Evolutionary conservation across 1,140 invertebrate species (phyloP).

Genomic region (Ceratina japonica): DNA sequence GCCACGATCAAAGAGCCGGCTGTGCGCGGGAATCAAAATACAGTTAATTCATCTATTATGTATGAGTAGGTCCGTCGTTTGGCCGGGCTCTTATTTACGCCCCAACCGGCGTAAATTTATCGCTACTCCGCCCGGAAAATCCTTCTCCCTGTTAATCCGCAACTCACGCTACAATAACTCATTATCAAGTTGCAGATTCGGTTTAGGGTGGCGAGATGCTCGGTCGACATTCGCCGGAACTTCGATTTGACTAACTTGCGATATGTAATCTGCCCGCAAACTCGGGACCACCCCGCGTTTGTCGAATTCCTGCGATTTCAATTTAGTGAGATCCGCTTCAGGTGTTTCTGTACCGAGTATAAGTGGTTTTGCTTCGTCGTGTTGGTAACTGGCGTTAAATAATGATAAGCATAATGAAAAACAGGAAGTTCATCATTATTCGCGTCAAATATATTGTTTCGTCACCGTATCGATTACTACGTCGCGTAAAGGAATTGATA

Average conservation of each 20-base stretch:
- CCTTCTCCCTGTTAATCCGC: conserved; percentile 57
- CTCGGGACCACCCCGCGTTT: not conserved
- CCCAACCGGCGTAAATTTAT: conserved; percentile 15
- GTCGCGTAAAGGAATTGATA: not conserved
- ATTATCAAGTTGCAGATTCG: conserved; percentile 62
- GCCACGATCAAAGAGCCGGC: conserved; percentile 4
- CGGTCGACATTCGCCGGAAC: conserved; percentile 55
- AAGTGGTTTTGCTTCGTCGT: not conserved
- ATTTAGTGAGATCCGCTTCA: conserved; percentile 8
- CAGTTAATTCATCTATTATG: conserved; percentile 42
- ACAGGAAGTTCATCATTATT: no score
- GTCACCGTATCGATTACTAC: no score
- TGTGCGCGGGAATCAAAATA: conserved; percentile 13
- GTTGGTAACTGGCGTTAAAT: not conserved
- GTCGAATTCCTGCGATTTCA: not conserved
- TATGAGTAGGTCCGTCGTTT: conserved; percentile 33
- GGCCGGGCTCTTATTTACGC: conserved; percentile 37
- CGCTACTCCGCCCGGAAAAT: conserved; percentile 32
- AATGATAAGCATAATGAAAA: not conserved
- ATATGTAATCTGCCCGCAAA: conserved; percentile 14
- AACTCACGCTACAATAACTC: conserved; percentile 63
- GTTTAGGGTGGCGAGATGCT: conserved; percentile 47
- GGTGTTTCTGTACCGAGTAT: no score
- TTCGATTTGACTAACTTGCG: conserved; percentile 39
- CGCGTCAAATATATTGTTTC: no score